Percentiles rank a stretch among this genome's conserved stretches.
Conservation (phyloP, 2,113 vertebrate species). For the Xiphophorus hellerii region DNA sequence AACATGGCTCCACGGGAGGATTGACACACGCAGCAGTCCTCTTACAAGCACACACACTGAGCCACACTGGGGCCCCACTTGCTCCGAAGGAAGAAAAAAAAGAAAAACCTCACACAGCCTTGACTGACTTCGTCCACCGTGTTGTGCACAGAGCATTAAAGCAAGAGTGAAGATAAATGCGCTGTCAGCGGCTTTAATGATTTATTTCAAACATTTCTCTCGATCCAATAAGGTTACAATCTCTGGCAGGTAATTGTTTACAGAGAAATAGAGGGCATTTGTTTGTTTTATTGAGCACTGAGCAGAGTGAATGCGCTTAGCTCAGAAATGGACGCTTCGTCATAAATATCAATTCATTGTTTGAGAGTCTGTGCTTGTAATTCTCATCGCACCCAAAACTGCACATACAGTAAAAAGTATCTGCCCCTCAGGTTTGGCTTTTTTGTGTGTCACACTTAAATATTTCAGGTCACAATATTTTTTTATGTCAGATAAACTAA, state of each 20-base stretch:
- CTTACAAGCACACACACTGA: constrained; percentile 72
- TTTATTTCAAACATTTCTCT: constrained; percentile 80
- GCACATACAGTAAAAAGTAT: background rate
- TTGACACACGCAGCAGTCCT: constrained; percentile 76
- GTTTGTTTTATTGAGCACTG: constrained; percentile 76
- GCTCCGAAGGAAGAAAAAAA: constrained; percentile 19
- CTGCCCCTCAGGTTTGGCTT: background rate
- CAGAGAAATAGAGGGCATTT: constrained; percentile 66
- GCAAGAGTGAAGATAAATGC: constrained; percentile 80
- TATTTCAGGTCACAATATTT: background rate
- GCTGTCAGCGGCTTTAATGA: constrained; percentile 80
- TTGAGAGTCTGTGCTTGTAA: constrained; percentile 12
- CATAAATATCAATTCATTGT: constrained; percentile 57
- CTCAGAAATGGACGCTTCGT: constrained; percentile 54
- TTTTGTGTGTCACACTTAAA: background rate
- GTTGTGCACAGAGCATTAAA: constrained; percentile 75
- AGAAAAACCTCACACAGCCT: constrained; percentile 48
- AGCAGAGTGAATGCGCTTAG: constrained; percentile 59
- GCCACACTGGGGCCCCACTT: constrained; percentile 50
- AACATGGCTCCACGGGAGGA: constrained; percentile 78
- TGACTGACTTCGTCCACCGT: constrained; percentile 71
- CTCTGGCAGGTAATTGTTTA: constrained; percentile 78
- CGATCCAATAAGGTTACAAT: constrained; percentile 75
- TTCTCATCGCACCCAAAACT: constrained; percentile 34
- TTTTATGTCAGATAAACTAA: background rate